These are phyloP conservation scores for Carposina sasakii DNA, from an alignment of 1,140 invertebrate species.

Conservation along the genomic window DNA sequence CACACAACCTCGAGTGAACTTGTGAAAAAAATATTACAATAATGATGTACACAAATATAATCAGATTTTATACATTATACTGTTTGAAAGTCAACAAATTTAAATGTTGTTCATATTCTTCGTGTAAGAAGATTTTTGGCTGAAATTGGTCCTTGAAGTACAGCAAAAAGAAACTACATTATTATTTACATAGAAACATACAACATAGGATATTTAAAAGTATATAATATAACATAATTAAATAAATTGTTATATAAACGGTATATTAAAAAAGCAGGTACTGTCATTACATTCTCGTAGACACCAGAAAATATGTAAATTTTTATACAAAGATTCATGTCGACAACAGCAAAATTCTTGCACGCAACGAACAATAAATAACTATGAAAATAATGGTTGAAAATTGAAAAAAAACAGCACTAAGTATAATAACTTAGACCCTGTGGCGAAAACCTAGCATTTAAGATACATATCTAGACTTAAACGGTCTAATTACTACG, in stretches of 20 bases:
- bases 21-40: slow-evolving; percentile 24
- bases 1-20: slow-evolving; percentile 64
- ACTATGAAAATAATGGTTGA: slow-evolving; percentile 12
- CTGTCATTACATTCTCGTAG: not conserved
- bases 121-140: slow-evolving; percentile 15
- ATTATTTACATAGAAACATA: not conserved
- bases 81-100: not conserved
- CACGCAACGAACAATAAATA: slow-evolving; percentile 20
- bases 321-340: slow-evolving; percentile 11
- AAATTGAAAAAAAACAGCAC: no score
- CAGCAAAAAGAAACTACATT: not conserved
- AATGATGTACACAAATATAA: slow-evolving; percentile 18
- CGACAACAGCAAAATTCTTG: slow-evolving; percentile 53
- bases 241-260: not conserved
- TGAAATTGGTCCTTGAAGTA: slow-evolving; percentile 19
- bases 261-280: not conserved
- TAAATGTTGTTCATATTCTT: not conserved
- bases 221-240: slow-evolving; percentile 13
- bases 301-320: not conserved
- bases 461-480: slow-evolving; percentile 63
- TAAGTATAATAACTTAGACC: slow-evolving; percentile 52
- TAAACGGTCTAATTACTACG: slow-evolving; percentile 53
- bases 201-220: slow-evolving; percentile 5
- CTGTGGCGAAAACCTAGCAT: slow-evolving; percentile 66
- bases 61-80: slow-evolving; percentile 4